Conservation (phyloP, 2,113 vertebrate genomes). For the Hippopotamus amphibius region DNA sequence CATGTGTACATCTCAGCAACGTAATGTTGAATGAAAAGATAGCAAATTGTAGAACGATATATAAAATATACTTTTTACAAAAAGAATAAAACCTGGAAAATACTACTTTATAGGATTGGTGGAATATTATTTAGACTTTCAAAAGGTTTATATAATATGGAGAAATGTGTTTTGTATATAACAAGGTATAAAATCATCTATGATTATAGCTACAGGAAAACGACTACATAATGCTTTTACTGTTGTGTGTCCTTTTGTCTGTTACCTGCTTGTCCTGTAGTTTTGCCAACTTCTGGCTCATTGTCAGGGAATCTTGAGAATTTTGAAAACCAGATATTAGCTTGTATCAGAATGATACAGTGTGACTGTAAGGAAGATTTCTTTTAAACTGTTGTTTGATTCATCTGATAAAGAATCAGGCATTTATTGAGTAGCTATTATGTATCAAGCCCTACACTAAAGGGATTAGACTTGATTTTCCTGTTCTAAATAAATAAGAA, state of each 20-base stretch:
- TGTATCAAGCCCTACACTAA: neutral
- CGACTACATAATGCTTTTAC: neutral
- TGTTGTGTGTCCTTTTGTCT: neutral
- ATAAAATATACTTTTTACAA: neutral
- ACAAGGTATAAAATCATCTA: neutral
- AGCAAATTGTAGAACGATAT: neutral
- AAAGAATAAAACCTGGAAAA: conserved; percentile 15
- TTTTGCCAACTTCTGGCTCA: conserved; percentile 14
- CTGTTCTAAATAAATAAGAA: neutral
- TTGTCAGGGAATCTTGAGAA: conserved; percentile 29
- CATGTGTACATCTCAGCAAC: neutral
- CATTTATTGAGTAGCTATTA: neutral
- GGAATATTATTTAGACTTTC: conserved; percentile 5
- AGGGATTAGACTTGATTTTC: conserved; percentile 28
- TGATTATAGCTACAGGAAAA: neutral
- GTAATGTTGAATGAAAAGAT: conserved; percentile 27
- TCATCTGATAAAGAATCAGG: neutral
- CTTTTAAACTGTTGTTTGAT: neutral
- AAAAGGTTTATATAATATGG: neutral
- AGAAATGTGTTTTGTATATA: neutral
- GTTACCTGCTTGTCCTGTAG: neutral
- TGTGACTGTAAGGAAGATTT: neutral
- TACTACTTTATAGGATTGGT: neutral
- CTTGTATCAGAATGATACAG: conserved; percentile 30
- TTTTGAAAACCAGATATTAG: conserved; percentile 40